Conservation (phyloP, 2,888 invertebrate species). For the Drosophila mayaguana region DNA sequence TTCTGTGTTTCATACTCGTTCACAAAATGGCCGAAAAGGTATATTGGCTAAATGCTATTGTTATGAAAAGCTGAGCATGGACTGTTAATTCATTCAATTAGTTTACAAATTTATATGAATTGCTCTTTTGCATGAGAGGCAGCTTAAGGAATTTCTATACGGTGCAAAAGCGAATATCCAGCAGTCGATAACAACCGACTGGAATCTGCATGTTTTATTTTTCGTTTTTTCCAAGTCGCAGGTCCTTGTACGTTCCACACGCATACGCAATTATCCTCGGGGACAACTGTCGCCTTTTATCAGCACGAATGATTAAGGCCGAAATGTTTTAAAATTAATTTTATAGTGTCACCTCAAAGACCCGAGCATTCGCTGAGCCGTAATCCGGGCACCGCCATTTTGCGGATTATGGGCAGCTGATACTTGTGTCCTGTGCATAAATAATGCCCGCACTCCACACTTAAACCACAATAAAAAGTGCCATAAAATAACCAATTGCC, state of each 20-base stretch:
- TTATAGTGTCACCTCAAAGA: conserved; percentile 63
- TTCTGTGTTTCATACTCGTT: neutral
- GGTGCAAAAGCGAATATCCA: neutral
- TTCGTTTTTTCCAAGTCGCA: neutral
- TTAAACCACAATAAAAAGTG: conserved; percentile 39
- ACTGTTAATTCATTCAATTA: neutral
- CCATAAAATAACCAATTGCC: conserved; percentile 48
- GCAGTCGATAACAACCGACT: neutral
- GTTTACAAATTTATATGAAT: neutral
- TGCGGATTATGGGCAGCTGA: conserved; percentile 41
- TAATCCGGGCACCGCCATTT: conserved; percentile 49
- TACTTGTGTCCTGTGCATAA: conserved; percentile 24
- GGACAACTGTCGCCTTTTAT: conserved; percentile 76
- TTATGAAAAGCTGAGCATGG: no score
- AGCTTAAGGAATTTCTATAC: neutral
- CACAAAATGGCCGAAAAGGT: neutral
- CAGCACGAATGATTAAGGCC: conserved; percentile 72
- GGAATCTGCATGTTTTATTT: neutral
- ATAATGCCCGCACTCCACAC: conserved; percentile 25
- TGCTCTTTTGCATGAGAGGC: no score
- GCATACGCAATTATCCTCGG: conserved; percentile 72
- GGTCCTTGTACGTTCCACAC: conserved; percentile 45
- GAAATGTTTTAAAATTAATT: conserved; percentile 76
- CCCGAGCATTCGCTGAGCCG: conserved; percentile 33
- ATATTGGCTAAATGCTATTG: neutral